These are phyloP conservation scores for Scomber scombrus DNA, from an alignment of 2,113 vertebrate genomes.

Conservation along the genomic window DNA sequence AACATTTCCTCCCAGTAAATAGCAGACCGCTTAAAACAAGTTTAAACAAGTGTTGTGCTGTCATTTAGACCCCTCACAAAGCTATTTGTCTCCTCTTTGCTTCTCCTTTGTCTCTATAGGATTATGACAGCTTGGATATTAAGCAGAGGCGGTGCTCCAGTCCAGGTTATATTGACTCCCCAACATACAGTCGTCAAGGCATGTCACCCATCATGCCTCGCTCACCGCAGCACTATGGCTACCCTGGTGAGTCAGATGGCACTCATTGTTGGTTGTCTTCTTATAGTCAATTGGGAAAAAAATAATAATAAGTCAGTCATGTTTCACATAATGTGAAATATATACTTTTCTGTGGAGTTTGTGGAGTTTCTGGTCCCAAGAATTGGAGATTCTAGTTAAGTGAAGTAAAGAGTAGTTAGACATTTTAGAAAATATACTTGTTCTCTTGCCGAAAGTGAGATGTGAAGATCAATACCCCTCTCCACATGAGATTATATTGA, in stretches of 20 bases:
- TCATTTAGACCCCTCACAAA: conserved; percentile 13
- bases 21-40: conserved; percentile 12
- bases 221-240: conserved; percentile 94
- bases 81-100: conserved; percentile 6
- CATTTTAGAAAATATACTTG: background rate
- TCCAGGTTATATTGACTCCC: conserved; percentile 95
- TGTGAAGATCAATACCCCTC: background rate
- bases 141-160: conserved; percentile 93
- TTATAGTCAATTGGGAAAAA: background rate
- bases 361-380: background rate
- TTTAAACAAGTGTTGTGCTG: conserved; percentile 37
- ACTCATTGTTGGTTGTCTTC: background rate
- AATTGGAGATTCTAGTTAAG: background rate
- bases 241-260: conserved; percentile 88
- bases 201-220: conserved; percentile 94
- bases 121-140: conserved; percentile 92
- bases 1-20: background rate
- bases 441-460: background rate
- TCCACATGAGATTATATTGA: background rate
- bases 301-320: background rate
- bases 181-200: conserved; percentile 92
- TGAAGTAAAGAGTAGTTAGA: background rate
- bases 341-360: background rate
- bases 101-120: conserved; percentile 77
- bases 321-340: background rate